Base-by-base conservation (phyloP, 2,113 vertebrate genomes). In the Terrapene triunguis region DNA sequence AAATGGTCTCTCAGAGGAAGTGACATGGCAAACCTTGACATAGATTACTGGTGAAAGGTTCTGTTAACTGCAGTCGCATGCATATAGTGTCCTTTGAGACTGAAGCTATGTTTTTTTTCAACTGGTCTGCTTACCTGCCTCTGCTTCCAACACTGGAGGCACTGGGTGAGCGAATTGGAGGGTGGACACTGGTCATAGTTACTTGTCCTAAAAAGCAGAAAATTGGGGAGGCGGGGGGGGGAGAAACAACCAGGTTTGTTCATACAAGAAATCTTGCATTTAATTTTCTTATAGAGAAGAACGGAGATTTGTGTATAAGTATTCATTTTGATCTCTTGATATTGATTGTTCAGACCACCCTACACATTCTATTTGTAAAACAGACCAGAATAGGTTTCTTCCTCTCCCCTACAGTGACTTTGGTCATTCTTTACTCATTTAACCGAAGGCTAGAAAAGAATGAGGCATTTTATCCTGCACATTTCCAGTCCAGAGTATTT, bases 121-220 rank as follows among this genome's bases (percentile, higher is more conserved):
- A 16, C 27, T 53, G 38, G 22, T 85, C 38, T 87, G 24, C 96
- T 98, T 98, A 99, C 98, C 98, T 99, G 95, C 98, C 98, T 95
- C 98, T 98, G 95, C 98, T 99, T 89, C 98, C 98, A 90, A 98
- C 97, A 25, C 98, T 99, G 97, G 98, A 99, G 94, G 98, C 98
- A 97, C 98, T 99, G 79, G 98, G 98, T 95, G 98, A 98, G 27
- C 98, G 98, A 72, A 98, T 95, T 84, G 98, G 98, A 54, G 98
- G 98, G 55, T 98, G 98, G 6, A 98, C 92, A 0, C 96, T 98
- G 74, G 98, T 98, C 95, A 98, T 96, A 10, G 97, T 97, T 90
- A 98, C 95, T 86, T 97, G 97, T 82, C 98, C 98, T 99, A 92
- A 83, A 91, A 0, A 95, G n/a, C 12, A 96, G 80, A 87, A 32